Evolutionary conservation across 2,888 invertebrate species (phyloP).

Genomic region (Galeopsomyia nigrocyanea): DNA sequence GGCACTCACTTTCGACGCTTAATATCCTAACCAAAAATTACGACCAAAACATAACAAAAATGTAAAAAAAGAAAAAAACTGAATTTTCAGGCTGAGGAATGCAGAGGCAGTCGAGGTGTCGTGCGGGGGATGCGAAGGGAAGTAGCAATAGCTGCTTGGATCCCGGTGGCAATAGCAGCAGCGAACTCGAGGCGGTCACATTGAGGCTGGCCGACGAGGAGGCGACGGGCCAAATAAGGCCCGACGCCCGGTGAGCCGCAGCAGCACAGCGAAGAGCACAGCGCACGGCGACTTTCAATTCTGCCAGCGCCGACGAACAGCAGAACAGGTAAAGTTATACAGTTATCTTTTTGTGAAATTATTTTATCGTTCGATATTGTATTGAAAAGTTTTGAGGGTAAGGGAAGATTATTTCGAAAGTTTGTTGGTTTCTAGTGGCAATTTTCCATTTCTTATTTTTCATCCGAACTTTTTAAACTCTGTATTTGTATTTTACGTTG

Average conservation of each 20-base stretch:
- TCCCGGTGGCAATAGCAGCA: slow-evolving; percentile 40
- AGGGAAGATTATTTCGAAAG: no score
- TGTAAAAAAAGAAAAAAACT: no score
- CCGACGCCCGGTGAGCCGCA: slow-evolving; percentile 63
- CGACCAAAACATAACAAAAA: no score
- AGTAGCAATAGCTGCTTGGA: slow-evolving; percentile 1
- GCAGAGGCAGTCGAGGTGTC: slow-evolving; percentile 39
- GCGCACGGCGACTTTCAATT: slow-evolving; percentile 54
- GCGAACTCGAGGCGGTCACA: slow-evolving; percentile 53
- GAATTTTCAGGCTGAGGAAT: slow-evolving; percentile 38
- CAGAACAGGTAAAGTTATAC: slow-evolving; percentile 65
- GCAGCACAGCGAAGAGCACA: slow-evolving; percentile 50
- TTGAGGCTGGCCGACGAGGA: slow-evolving; percentile 65
- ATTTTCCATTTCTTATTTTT: no score
- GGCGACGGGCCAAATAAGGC: slow-evolving; percentile 65
- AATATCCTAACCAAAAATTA: no score
- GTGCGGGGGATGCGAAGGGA: slow-evolving; percentile 18
- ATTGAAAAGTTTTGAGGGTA: no score
- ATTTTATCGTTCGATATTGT: no score
- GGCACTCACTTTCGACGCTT: no score
- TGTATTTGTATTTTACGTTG: no score
- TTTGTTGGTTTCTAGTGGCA: no score
- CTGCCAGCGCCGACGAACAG: slow-evolving; percentile 66
- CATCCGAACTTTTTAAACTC: no score
- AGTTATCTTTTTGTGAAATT: not conserved